phyloP scores from a whole-genome alignment of 2,113 vertebrate genomes.

The Percopsis transmontana region DNA sequence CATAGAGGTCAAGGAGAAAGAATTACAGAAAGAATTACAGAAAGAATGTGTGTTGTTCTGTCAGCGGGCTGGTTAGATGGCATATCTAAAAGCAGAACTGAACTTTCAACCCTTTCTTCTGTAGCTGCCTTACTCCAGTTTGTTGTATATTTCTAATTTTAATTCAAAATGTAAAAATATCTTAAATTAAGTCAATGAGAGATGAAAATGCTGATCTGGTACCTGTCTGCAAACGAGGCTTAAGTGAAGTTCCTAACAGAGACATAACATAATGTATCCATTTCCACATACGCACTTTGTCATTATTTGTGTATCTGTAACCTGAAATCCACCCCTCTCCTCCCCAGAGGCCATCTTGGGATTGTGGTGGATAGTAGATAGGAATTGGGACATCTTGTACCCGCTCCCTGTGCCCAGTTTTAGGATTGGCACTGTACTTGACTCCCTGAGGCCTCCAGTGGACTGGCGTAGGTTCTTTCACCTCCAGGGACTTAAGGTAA shows the following conservation, averaged over 20 bases:
- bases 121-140: too few species aligned
- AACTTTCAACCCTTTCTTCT: too few species aligned
- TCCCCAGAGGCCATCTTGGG: constrained; percentile 89
- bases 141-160: too few species aligned
- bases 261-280: too few species aligned
- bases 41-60: neutral
- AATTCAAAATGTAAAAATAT: too few species aligned
- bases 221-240: neutral
- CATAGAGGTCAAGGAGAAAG: neutral
- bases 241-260: too few species aligned
- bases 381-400: constrained; percentile 89
- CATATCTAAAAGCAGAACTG: too few species aligned
- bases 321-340: constrained; percentile 90
- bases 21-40: neutral
- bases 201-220: too few species aligned
- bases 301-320: constrained; percentile 82
- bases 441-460: constrained; percentile 86
- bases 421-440: constrained; percentile 76
- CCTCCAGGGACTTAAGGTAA: constrained; percentile 80
- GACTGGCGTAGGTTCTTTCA: constrained; percentile 76
- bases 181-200: too few species aligned
- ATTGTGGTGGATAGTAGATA: constrained; percentile 80
- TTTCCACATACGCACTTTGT: constrained; percentile 83
- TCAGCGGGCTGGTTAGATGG: neutral
- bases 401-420: constrained; percentile 81